A percentile compares a stretch with the other conserved stretches of the same genome.
phyloP scores from a whole-genome alignment of 2,797 vertebrate species.

The Champsocephalus esox region DNA sequence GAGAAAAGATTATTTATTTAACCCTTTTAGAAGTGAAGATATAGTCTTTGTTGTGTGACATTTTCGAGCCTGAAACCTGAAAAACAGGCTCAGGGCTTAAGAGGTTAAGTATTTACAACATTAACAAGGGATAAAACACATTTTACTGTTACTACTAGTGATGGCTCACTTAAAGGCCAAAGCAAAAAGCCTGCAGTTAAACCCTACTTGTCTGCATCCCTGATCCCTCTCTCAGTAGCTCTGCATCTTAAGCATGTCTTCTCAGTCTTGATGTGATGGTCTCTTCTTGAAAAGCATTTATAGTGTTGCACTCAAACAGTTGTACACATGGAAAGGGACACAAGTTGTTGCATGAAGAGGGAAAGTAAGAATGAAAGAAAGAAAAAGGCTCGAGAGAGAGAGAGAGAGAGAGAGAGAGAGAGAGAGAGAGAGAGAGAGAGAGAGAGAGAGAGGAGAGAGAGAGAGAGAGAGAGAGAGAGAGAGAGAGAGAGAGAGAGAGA shows the following conservation, averaged over 20 bases:
- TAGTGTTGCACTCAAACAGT: not conserved
- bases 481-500: not conserved
- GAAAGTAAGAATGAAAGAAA: too few species aligned
- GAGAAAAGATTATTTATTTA: too few species aligned
- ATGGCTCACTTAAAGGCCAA: not conserved
- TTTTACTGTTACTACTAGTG: not conserved
- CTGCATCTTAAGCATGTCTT: not conserved
- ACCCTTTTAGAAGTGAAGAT: too few species aligned
- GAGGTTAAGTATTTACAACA: not conserved
- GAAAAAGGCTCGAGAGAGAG: not conserved
- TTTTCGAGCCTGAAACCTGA: too few species aligned
- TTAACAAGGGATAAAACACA: not conserved
- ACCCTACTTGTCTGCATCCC: not conserved
- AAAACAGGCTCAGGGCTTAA: too few species aligned
- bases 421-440: not conserved
- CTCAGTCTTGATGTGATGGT: not conserved
- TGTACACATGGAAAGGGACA: not conserved
- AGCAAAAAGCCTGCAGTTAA: not conserved
- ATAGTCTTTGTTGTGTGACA: too few species aligned
- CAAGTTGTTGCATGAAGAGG: too few species aligned
- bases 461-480: not conserved
- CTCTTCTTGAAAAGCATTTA: not conserved
- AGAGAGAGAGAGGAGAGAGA: not conserved
- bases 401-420: not conserved
- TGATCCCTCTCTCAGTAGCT: constrained; percentile 10